Evolutionary conservation across 2,888 invertebrate species (phyloP), one percentile per base, ranked within the genome.

Genomic region (Hypena proboscidalis): DNA sequence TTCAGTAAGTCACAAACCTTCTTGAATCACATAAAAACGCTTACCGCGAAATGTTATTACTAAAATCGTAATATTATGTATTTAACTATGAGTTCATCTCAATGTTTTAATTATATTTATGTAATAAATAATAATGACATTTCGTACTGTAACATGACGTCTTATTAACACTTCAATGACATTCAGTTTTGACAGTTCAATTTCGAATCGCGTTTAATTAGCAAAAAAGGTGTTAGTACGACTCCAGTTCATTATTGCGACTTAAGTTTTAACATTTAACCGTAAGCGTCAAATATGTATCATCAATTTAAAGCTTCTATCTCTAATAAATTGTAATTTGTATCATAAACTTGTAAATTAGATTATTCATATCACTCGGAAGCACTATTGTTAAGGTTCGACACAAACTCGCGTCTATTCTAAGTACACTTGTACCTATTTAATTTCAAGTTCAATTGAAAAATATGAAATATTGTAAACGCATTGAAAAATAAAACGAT

Each of bases 401-500:
- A 82, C 83, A 61, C 66, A 55, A 52, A 67, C 60, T 67, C 61
- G 68, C 64, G 74, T 70, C 68, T 81, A 77, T 71, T 67, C 71
- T 80, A 77, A 75, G 69, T 61, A 73, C 81, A 83, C 80, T 67
- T 80, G 70, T 76, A 75, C 69, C 69, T 77, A 75, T 65, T 76
- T 75, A 70, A 74, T 74, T 73, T 78, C 71, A 75, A 58, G 66
- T 77, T 78, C 67, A 70, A 79, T 73, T 76, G 75, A 67, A 67
- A 68, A 77, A 78, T 84, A 78, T 74, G 73, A 73, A 67, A 68
- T 72, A 81, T 81, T 84, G 83, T 84, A 82, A 64, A 80, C 74
- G 74, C 77, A 83, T 81, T 83, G 67, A 70, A 66, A 77, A 83
- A 80, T 81, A 80, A 84, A 81, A 74, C 74, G 74, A 76, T 83